Evolutionary conservation across 2,113 vertebrate genomes (phyloP).

Genomic region (Tauraco erythrolophus): DNA sequence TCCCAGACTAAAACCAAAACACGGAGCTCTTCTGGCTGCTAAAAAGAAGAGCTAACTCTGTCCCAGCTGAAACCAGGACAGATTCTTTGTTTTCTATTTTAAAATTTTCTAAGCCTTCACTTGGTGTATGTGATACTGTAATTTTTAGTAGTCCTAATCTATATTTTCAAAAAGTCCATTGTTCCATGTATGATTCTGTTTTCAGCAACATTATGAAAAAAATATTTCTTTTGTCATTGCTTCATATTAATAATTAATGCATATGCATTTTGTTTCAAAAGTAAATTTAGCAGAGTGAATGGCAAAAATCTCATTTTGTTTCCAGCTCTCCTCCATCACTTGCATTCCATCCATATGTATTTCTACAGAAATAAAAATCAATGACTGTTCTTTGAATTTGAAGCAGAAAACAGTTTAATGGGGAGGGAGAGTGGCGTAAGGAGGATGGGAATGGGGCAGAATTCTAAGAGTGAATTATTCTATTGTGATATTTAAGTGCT

Average conservation of each 20-base stretch:
- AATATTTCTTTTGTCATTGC: neutral
- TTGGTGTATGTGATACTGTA: neutral
- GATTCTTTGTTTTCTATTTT: neutral
- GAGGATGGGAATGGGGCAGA: neutral
- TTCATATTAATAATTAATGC: neutral
- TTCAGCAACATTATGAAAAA: constrained; percentile 20
- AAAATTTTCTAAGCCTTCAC: neutral
- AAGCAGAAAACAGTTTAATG: constrained; percentile 26
- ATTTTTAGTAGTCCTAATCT: neutral
- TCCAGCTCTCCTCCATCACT: neutral
- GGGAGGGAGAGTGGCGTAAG: neutral
- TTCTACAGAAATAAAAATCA: neutral
- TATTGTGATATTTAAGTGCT: constrained; percentile 44
- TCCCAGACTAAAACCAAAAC: too few species aligned
- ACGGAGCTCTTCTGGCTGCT: too few species aligned
- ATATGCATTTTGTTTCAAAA: neutral
- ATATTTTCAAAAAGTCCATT: neutral
- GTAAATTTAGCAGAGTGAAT: neutral
- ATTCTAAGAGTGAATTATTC: neutral
- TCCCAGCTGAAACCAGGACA: too few species aligned
- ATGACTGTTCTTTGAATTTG: neutral
- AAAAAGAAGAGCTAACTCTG: too few species aligned
- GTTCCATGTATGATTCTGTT: neutral
- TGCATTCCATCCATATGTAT: neutral
- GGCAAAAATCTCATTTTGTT: constrained; percentile 7